These are phyloP conservation scores for Amblyraja radiata DNA, from an alignment of 2,797 vertebrate genomes.

Conservation along the genomic window DNA sequence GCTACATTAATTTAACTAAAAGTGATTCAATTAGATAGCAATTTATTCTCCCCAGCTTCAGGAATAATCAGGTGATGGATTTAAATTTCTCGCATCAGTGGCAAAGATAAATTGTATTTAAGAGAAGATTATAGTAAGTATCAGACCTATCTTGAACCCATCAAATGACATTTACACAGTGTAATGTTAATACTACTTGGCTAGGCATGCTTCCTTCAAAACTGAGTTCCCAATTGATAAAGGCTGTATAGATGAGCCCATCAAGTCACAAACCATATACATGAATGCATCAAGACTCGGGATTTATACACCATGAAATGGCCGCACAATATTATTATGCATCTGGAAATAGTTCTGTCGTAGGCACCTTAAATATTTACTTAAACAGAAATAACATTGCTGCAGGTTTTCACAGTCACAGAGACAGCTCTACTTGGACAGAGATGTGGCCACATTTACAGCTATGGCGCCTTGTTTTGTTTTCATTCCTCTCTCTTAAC, in stretches of 20 bases:
- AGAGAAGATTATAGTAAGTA: background rate
- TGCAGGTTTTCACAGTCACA: background rate
- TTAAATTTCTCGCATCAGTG: background rate
- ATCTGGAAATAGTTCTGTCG: background rate
- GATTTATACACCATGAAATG: background rate
- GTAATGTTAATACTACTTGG: background rate
- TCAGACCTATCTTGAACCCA: background rate
- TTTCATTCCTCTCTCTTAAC: background rate
- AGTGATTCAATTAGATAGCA: background rate
- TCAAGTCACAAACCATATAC: background rate
- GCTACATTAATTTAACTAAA: background rate
- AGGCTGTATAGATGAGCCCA: too few relatives aligned
- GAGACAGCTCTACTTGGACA: background rate
- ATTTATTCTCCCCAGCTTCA: background rate
- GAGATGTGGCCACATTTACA: background rate
- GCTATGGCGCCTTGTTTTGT: background rate
- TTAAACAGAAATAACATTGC: background rate
- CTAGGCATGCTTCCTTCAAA: background rate
- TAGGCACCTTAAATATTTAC: conserved; percentile 4
- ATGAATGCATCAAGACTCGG: background rate
- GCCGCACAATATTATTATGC: background rate
- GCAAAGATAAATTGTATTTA: background rate
- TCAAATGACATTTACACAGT: background rate
- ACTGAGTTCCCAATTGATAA: background rate
- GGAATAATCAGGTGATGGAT: background rate